A percentile compares a stretch with the other conserved stretches of the same genome.
phyloP scores from a whole-genome alignment of 1,140 invertebrate species.

The Pinna nobilis region DNA sequence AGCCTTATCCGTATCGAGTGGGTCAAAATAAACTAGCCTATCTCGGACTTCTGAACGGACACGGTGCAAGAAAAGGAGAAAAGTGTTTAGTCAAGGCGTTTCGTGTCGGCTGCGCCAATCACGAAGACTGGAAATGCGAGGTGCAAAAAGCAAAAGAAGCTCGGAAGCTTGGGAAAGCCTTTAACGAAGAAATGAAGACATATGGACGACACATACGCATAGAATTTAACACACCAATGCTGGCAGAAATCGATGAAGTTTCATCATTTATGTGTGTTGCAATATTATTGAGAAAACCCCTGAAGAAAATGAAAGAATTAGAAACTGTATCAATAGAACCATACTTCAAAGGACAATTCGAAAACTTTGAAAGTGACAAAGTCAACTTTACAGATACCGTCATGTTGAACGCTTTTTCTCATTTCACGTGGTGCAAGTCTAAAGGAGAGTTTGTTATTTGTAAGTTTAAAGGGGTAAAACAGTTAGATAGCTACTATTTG shows the following conservation, averaged over 20 bases:
- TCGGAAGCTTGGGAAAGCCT: slow-evolving; percentile 16
- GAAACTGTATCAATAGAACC: slow-evolving; percentile 41
- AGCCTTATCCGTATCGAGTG: slow-evolving; percentile 34
- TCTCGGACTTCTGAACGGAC: slow-evolving; percentile 39
- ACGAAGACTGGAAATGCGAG: slow-evolving; percentile 37
- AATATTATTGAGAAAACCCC: slow-evolving; percentile 35
- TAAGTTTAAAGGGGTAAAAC: slow-evolving; percentile 37
- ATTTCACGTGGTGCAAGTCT: slow-evolving; percentile 41
- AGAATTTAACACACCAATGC: slow-evolving; percentile 32
- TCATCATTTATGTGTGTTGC: slow-evolving; percentile 37
- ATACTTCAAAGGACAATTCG: slow-evolving; percentile 37
- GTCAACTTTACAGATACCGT: slow-evolving; percentile 24
- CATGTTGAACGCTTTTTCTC: slow-evolving; percentile 36
- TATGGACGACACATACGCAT: slow-evolving; percentile 16
- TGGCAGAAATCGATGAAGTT: slow-evolving; percentile 45
- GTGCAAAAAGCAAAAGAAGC: slow-evolving; percentile 20
- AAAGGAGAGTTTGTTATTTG: slow-evolving; percentile 29
- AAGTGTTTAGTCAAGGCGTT: slow-evolving; percentile 44
- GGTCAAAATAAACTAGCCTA: slow-evolving; percentile 34
- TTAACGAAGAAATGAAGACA: slow-evolving; percentile 29
- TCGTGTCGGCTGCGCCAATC: slow-evolving; percentile 28
- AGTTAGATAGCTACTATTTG: slow-evolving; percentile 29
- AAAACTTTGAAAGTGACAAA: slow-evolving; percentile 36
- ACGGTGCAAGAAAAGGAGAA: slow-evolving; percentile 39
- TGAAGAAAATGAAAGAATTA: slow-evolving; percentile 38